A percentile compares a stretch with the other conserved stretches of the same genome.
Conservation (phyloP, 2,113 vertebrate species). For the Syrrhaptes paradoxus region DNA sequence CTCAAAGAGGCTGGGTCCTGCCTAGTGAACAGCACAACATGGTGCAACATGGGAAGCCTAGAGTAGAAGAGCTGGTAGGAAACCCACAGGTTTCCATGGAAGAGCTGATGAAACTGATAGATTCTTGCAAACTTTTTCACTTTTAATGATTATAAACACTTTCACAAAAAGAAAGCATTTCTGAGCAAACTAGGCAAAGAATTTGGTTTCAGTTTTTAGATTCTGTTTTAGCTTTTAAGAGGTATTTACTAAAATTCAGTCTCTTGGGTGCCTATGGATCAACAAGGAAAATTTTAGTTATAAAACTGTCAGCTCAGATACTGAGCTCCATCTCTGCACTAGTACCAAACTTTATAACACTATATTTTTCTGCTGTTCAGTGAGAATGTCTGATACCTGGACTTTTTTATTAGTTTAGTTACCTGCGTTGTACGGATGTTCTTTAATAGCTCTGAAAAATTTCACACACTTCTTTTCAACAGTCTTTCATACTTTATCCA, state of each 20-base stretch:
- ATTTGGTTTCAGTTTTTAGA: neutral
- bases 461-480: neutral
- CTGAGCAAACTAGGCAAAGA: neutral
- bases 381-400: neutral
- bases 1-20: neutral
- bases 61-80: neutral
- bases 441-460: neutral
- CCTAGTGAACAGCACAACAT: neutral
- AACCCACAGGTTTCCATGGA: neutral
- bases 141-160: neutral
- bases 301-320: neutral
- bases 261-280: neutral
- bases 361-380: neutral
- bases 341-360: neutral
- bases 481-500: accelerated
- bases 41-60: accelerated
- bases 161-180: neutral
- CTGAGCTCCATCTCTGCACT: neutral
- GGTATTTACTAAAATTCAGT: neutral
- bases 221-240: neutral
- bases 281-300: neutral
- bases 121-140: neutral
- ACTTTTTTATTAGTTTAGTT: neutral
- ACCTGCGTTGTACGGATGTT: neutral
- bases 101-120: neutral